Percentiles rank a stretch among this genome's conserved stretches.
Evolutionary conservation across 2,888 invertebrate genomes (phyloP).

Genomic region (Chouioia cunea): DNA sequence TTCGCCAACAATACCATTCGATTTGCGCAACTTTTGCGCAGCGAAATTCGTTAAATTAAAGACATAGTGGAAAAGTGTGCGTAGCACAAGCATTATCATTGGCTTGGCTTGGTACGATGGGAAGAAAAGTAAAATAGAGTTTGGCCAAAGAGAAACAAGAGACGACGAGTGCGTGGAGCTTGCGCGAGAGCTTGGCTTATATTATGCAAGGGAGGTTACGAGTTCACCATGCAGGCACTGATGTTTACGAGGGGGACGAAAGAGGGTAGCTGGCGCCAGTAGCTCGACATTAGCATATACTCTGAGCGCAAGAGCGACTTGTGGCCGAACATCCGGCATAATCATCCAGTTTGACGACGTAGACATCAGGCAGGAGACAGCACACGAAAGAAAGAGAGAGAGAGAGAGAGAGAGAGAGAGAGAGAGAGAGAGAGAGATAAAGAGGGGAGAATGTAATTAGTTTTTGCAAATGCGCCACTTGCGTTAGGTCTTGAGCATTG

Average conservation of each 20-base stretch:
- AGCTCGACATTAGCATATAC: background rate
- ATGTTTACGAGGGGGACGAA: slow-evolving; percentile 41
- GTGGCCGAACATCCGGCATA: too few relatives aligned
- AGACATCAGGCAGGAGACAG: background rate
- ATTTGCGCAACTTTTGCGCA: too few relatives aligned
- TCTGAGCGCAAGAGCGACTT: background rate
- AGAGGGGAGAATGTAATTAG: slow-evolving; percentile 26
- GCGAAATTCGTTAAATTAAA: too few relatives aligned
- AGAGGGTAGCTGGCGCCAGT: slow-evolving; percentile 34
- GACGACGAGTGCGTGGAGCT: background rate
- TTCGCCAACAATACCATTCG: too few relatives aligned
- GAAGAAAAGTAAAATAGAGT: too few relatives aligned
- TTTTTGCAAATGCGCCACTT: too few relatives aligned
- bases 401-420: background rate
- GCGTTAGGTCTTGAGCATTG: too few relatives aligned
- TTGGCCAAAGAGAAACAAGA: too few relatives aligned
- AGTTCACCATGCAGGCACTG: background rate
- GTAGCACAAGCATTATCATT: too few relatives aligned
- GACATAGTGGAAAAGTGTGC: too few relatives aligned
- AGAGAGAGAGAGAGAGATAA: background rate
- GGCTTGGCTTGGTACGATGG: too few relatives aligned
- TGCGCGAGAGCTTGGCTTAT: background rate
- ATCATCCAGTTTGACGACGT: slow-evolving; percentile 9
- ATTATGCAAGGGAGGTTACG: background rate
- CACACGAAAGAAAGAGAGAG: background rate